Base-by-base conservation (phyloP, 2,113 vertebrate genomes). In the Tyto alba region DNA sequence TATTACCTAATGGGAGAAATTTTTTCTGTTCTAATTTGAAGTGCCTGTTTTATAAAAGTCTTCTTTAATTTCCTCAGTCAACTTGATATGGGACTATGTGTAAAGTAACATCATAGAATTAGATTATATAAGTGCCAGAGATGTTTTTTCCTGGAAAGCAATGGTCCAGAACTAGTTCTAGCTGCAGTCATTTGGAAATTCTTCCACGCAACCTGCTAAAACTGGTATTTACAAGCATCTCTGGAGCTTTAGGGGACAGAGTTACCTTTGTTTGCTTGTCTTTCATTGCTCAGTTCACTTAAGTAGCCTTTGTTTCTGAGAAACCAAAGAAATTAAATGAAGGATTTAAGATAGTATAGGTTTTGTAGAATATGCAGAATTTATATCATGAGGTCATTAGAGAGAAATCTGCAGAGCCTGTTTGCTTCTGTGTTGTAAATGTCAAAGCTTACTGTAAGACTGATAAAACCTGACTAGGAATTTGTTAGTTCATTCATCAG, bases 311-410 rank as follows among this genome's bases (percentile, higher is more conserved):
- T 95, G 45, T 79, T 93, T 90, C 52, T 94, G 45, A 64, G 52
- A 89, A 96, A 90, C 85, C 79, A 94, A 96, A 95, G 75, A 84
- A 95, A 66, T 84, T 21, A 94, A 85, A 85, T 52, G 48, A 80
- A 73, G 32, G 26, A 29, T 88, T 93, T 75, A 62, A 79, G 48
- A 56, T 32, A 22, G 36, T 29, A 4, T 38, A 81, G 6, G 4
- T 66, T 96, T 84, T 66, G 14, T 75, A 64, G 62, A 79, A 62
- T 16, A 18, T 34, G 68, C 13, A 27, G 45, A n/a, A 41, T 60
- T 85, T 60, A 55, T 38, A 34, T 7, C 7, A 2, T 27, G 34
- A 12, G 57, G 43, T 48, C 8, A 2, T 72, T 64, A 36, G 3
- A 57, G n/a, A 75, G 36, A 48, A 89, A 68, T 72, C 66, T 87